Base-by-base conservation (phyloP, 2,113 vertebrate species). In the Vimba vimba region DNA sequence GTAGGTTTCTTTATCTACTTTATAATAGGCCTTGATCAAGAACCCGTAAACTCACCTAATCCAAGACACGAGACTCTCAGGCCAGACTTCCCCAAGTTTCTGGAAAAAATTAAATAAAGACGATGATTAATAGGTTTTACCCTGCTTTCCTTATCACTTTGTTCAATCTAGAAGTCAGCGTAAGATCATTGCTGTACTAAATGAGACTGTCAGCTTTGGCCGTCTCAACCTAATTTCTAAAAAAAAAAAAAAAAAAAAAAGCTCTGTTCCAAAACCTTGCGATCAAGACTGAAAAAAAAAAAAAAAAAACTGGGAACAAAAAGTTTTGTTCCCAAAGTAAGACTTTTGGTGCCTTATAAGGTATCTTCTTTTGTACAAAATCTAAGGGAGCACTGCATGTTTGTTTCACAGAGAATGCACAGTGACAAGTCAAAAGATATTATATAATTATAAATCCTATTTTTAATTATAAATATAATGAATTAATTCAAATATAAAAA, bases 11-110 rank as follows among this genome's bases (percentile, higher is more conserved):
- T 33, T 30, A 52, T 76, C n/a, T 76, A 52, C 13, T 76, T 52
- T 13, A n/a, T n/a, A n/a, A n/a, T n/a, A n/a, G n/a, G n/a, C n/a
- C n/a, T 60, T 9, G 17, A 33, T 23, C 21, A 30, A 27, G 12
- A 50, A 52, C 23, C 27, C 47, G 3, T 52, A 77, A 62, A 95
- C 97, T 97, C 92, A 99, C 98, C 98, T 90, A 99, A 95, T 88
- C 98, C 98, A 64, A 99, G 96, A 92, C 98, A 99, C 92, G 98
- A 99, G 85, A 99, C 98, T 8, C 97, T 95, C 91, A 99, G 93
- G 86, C 98, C 98, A 0, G 98, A 99, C 92, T 99, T 99, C 74
- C 98, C 98, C 25, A 99, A 96, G 93, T 99, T 99, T 95, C 98
- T 99, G 95, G 91, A 81, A 92, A 90, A 69, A 90, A 88, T 13